Conservation (phyloP, 2,113 vertebrate species). For the Urocynchramus pylzowi region DNA sequence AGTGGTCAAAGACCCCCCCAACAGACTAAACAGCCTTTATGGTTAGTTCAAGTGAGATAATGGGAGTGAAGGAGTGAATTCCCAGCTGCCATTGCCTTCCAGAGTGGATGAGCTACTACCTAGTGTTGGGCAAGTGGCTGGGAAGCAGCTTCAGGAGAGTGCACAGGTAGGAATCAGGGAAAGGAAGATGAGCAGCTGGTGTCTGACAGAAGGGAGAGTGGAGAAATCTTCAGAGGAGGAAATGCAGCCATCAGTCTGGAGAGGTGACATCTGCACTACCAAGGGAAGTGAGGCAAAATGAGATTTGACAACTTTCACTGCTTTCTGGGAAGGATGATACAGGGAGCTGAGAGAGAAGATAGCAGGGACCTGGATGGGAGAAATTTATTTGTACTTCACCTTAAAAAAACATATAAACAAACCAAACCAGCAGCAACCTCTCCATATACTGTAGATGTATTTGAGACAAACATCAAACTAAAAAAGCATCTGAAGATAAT, state of each 20-base stretch:
- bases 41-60: background rate
- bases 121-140: background rate
- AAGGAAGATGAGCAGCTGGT: background rate
- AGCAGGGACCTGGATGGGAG: background rate
- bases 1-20: background rate
- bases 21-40: background rate
- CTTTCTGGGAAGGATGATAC: background rate
- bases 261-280: background rate
- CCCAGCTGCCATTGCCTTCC: background rate
- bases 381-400: background rate
- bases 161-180: background rate
- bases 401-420: background rate
- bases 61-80: background rate
- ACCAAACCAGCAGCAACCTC: background rate
- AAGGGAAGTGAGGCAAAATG: background rate
- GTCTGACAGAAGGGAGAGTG: background rate
- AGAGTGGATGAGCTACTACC: background rate
- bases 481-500: background rate
- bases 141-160: background rate
- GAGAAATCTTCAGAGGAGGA: background rate
- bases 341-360: background rate
- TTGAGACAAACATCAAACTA: background rate
- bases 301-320: background rate
- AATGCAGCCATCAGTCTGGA: background rate
- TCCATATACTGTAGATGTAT: background rate